These are phyloP conservation scores for Acropora tenuis DNA, from an alignment of 64 coral and sea anemone genomes.

Conservation along the genomic window DNA sequence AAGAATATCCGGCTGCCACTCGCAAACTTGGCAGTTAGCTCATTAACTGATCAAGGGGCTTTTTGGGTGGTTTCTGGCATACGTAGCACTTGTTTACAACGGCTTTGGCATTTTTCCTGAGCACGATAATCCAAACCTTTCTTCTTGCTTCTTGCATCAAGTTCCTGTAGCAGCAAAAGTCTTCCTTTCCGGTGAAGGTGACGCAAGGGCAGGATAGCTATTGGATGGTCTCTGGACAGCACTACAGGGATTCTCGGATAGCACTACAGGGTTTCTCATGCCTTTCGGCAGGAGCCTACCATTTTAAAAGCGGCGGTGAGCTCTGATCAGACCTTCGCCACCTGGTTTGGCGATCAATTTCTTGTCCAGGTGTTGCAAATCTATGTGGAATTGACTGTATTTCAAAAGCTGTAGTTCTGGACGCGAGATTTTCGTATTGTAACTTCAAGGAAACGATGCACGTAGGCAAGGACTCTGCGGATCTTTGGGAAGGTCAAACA, in stretches of 20 bases:
- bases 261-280: constrained; percentile 41
- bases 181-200: constrained; percentile 26
- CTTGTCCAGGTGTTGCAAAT: not conserved
- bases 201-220: not conserved
- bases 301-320: constrained; percentile 53
- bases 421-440: not conserved
- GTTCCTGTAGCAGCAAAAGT: constrained; percentile 42
- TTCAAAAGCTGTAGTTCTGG: constrained; percentile 7
- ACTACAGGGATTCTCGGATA: not conserved
- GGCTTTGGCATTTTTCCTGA: not conserved
- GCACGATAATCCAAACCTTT: not conserved
- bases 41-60: constrained; percentile 65
- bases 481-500: constrained; percentile 38
- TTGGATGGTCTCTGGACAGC: constrained; percentile 16
- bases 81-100: constrained; percentile 42
- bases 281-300: not conserved
- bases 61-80: constrained; percentile 59
- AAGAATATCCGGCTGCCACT: constrained; percentile 31
- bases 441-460: not conserved
- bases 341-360: constrained; percentile 32
- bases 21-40: constrained; percentile 70
- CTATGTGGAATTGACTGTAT: constrained; percentile 10
- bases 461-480: constrained; percentile 15
- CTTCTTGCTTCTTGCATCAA: constrained; percentile 14
- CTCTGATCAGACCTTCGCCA: constrained; percentile 26